Conservation (phyloP, 1,140 invertebrate genomes). For the Choristoneura fumiferana region DNA sequence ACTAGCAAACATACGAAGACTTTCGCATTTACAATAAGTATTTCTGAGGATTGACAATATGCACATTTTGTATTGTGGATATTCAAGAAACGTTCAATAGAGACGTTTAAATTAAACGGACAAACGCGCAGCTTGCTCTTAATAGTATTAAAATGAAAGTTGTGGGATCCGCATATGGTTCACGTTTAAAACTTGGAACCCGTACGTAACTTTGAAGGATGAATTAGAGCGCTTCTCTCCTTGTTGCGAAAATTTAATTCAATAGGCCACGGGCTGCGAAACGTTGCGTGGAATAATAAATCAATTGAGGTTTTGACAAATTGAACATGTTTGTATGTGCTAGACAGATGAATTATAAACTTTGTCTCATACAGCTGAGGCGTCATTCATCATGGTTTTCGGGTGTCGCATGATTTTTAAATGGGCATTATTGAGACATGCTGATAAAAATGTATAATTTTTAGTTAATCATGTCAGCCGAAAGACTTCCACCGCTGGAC, state of each 20-base stretch:
- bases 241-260: constrained; percentile 9
- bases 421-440: background rate
- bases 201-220: constrained; percentile 7
- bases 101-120: too few relatives aligned
- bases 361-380: background rate
- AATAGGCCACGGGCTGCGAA: background rate
- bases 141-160: background rate
- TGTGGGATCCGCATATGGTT: constrained; percentile 3
- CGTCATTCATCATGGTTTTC: background rate
- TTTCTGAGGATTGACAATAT: too few relatives aligned
- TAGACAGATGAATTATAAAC: constrained; percentile 16
- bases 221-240: constrained; percentile 1
- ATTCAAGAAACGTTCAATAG: too few relatives aligned
- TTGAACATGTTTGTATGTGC: constrained; percentile 9
- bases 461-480: too few relatives aligned
- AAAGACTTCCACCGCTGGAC: too few relatives aligned
- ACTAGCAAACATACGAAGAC: too few relatives aligned
- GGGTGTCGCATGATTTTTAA: background rate
- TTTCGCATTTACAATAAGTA: too few relatives aligned
- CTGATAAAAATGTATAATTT: too few relatives aligned
- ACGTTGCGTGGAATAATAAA: constrained; percentile 7
- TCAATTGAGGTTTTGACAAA: constrained; percentile 13
- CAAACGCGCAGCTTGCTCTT: background rate
- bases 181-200: constrained; percentile 5
- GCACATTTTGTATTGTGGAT: too few relatives aligned